Conservation (phyloP, 2,888 invertebrate genomes). For the Acanthosepion esculentum region DNA sequence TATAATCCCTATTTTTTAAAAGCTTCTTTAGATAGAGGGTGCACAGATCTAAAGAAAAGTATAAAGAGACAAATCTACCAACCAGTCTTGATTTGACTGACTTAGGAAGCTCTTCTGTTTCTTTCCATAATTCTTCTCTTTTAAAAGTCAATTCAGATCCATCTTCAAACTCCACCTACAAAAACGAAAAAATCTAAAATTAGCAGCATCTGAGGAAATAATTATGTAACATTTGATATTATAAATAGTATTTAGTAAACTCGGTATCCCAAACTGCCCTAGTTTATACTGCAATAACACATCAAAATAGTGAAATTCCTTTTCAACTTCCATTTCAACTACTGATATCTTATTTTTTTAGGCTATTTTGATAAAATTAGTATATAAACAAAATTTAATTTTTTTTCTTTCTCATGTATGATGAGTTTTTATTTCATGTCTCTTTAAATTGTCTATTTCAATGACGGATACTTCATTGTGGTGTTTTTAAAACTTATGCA, state of each 20-base stretch:
- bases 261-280: too few relatives aligned
- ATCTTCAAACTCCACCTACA: slow-evolving; percentile 75
- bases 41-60: background rate
- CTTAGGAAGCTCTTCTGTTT: slow-evolving; percentile 79
- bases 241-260: background rate
- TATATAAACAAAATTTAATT: too few relatives aligned
- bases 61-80: slow-evolving; percentile 51
- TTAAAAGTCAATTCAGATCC: slow-evolving; percentile 76
- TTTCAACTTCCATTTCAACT: too few relatives aligned
- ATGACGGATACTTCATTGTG: too few relatives aligned
- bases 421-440: too few relatives aligned
- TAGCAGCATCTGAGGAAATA: background rate
- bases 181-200: background rate
- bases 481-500: too few relatives aligned
- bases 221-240: background rate
- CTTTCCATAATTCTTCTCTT: slow-evolving; percentile 78
- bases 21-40: background rate
- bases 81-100: slow-evolving; percentile 77
- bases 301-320: too few relatives aligned
- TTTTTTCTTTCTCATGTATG: too few relatives aligned
- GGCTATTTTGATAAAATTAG: too few relatives aligned
- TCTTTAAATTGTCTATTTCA: too few relatives aligned
- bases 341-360: too few relatives aligned
- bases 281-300: too few relatives aligned
- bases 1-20: background rate